Evolutionary conservation across 1,140 invertebrate species (phyloP).

Genomic region (Diprion similis): DNA sequence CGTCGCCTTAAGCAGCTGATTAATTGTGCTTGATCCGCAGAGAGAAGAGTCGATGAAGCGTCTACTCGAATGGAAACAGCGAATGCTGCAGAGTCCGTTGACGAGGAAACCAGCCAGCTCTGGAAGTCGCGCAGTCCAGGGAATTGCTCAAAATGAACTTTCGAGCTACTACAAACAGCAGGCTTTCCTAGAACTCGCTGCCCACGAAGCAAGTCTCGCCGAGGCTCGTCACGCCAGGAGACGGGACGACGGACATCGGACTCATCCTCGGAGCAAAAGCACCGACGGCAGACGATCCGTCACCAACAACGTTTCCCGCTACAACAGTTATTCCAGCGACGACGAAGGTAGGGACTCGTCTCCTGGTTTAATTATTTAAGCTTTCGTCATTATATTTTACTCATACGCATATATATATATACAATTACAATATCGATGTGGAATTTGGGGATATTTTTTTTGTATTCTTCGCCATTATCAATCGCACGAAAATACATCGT

Average conservation of each 20-base stretch:
- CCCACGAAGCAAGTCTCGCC: constrained; percentile 45
- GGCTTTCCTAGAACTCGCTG: constrained; percentile 48
- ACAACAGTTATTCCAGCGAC: constrained; percentile 85
- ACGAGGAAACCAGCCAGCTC: constrained; percentile 76
- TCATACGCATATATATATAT: background rate
- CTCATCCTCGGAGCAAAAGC: constrained; percentile 58
- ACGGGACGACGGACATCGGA: constrained; percentile 54
- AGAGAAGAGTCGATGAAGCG: constrained; percentile 92
- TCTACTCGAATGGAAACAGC: constrained; percentile 89
- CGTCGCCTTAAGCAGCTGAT: too few species aligned
- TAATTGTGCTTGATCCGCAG: constrained; percentile 49
- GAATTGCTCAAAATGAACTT: constrained; percentile 54
- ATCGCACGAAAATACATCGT: too few species aligned
- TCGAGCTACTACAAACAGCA: constrained; percentile 61
- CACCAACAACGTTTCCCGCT: constrained; percentile 68
- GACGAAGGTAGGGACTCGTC: constrained; percentile 78
- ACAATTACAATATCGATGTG: too few species aligned
- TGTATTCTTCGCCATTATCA: too few species aligned
- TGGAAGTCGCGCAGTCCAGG: constrained; percentile 45
- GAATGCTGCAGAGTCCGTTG: constrained; percentile 88
- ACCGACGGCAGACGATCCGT: constrained; percentile 54
- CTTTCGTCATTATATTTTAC: background rate
- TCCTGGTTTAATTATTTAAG: constrained; percentile 55
- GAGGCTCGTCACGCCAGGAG: constrained; percentile 43
- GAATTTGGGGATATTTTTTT: too few species aligned